These are phyloP conservation scores for Temnothorax rugatulus DNA, from an alignment of 2,888 invertebrate species.

Conservation along the genomic window DNA sequence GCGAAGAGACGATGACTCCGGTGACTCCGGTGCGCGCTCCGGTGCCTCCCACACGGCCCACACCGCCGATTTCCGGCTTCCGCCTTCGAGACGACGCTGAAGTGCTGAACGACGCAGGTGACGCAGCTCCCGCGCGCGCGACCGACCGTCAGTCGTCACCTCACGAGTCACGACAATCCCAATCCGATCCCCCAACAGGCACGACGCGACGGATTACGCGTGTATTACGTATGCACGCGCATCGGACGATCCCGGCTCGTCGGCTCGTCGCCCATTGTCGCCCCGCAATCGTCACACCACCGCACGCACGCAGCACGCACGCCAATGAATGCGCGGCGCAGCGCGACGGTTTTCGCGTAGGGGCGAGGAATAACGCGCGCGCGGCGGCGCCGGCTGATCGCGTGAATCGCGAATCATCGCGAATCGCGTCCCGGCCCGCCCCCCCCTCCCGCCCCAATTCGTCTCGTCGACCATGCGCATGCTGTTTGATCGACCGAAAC, in stretches of 20 bases:
- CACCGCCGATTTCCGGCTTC: background rate
- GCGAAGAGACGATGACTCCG: background rate
- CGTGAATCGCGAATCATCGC: background rate
- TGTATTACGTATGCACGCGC: constrained; percentile 30
- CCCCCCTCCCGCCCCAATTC: too few relatives aligned
- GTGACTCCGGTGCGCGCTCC: background rate
- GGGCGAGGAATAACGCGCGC: background rate
- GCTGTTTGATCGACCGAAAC: constrained; percentile 7
- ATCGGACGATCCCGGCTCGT: constrained; percentile 10
- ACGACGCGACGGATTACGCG: background rate
- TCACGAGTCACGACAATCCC: background rate
- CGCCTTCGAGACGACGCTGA: background rate
- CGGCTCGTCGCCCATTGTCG: background rate
- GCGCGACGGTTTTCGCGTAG: too few relatives aligned
- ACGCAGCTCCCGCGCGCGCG: background rate
- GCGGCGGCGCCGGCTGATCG: constrained; percentile 7
- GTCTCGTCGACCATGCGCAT: background rate
- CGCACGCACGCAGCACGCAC: background rate
- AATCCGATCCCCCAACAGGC: background rate
- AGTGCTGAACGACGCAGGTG: background rate
- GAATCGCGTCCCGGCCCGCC: too few relatives aligned
- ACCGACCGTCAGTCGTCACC: background rate
- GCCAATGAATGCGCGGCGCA: constrained; percentile 6
- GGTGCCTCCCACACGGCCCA: too few relatives aligned
- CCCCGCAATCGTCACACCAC: background rate